Percentiles rank a stretch among this genome's conserved stretches.
Conservation (phyloP, 2,113 vertebrate genomes). For the Vulpes ferrilata region DNA sequence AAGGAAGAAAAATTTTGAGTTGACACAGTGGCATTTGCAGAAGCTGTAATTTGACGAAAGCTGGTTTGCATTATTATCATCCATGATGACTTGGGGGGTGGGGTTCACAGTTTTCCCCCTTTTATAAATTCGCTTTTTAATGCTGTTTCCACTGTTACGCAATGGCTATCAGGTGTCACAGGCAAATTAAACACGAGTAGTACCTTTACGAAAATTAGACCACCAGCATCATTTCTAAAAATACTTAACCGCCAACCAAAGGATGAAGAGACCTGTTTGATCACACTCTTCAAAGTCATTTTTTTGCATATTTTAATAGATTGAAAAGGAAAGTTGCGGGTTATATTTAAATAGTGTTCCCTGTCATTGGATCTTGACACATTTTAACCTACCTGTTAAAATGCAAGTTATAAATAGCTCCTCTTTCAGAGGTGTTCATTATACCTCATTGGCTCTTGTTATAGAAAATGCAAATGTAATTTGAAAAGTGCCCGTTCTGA, state of each 20-base stretch:
- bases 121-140: constrained; percentile 79
- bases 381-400: constrained; percentile 86
- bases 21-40: constrained; percentile 83
- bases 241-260: constrained; percentile 70
- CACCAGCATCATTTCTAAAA: constrained; percentile 77
- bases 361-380: constrained; percentile 85
- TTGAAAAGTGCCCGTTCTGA: constrained; percentile 84
- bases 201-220: constrained; percentile 83
- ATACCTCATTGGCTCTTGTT: constrained; percentile 82
- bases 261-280: constrained; percentile 86
- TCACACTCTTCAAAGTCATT: constrained; percentile 86
- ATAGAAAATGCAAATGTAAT: constrained; percentile 87
- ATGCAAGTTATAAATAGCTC: constrained; percentile 85
- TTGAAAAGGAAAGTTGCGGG: constrained; percentile 83
- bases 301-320: constrained; percentile 86
- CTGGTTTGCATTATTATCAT: constrained; percentile 84
- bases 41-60: constrained; percentile 85
- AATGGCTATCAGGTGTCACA: constrained; percentile 79
- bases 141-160: constrained; percentile 76
- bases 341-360: constrained; percentile 85
- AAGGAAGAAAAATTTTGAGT: constrained; percentile 83
- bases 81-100: constrained; percentile 54
- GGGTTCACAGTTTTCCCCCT: constrained; percentile 40
- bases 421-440: constrained; percentile 80
- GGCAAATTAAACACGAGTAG: constrained; percentile 74